Conservation (phyloP, 2,113 vertebrate species). For the Petaurus breviceps region DNA sequence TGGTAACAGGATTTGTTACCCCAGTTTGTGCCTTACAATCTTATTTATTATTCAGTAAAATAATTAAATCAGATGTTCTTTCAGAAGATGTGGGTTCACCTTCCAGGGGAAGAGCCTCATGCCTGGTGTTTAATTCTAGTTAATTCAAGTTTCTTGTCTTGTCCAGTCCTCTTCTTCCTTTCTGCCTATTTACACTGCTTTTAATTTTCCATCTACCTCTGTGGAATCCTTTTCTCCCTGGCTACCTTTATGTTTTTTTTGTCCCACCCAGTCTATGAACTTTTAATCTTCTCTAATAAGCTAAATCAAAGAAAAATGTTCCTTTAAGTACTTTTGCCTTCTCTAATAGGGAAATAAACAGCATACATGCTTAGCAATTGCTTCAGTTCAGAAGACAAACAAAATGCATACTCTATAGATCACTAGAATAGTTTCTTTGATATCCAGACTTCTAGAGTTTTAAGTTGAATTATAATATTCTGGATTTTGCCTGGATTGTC, state of each 20-base stretch:
- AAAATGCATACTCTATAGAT: neutral
- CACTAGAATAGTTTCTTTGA: neutral
- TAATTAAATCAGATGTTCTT: neutral
- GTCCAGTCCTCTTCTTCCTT: neutral
- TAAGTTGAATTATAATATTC: neutral
- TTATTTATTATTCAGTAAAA: neutral
- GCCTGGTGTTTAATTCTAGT: neutral
- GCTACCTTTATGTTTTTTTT: neutral
- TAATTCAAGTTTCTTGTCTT: neutral
- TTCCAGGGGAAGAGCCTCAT: neutral
- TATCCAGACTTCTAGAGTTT: neutral
- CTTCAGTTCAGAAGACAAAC: neutral
- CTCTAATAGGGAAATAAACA: neutral
- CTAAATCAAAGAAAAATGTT: neutral
- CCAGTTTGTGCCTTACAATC: neutral
- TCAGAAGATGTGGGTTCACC: neutral
- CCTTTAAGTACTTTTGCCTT: neutral
- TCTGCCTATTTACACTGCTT: neutral
- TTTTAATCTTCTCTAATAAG: neutral
- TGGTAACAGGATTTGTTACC: neutral
- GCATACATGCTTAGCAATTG: neutral
- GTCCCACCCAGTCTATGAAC: neutral
- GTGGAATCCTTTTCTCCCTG: neutral
- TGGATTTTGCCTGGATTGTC: neutral
- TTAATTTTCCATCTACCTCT: too few relatives aligned